Evolutionary conservation across 1,140 invertebrate genomes (phyloP), one percentile per base, ranked within the genome.

Genomic region (Lethocerus indicus): DNA sequence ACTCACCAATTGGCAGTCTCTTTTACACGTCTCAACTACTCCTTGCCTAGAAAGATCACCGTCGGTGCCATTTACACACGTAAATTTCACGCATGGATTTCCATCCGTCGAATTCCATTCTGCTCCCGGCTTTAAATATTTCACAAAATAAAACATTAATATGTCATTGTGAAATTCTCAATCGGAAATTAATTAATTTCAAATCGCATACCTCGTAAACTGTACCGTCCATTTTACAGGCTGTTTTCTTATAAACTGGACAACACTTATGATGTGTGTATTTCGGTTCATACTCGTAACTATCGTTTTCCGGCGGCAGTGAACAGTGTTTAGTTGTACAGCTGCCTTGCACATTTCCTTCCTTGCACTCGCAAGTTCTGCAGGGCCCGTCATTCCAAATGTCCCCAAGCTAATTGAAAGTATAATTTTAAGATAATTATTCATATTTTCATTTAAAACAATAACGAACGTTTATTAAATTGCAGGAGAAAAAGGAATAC

Each of bases 301-400:
- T 70, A 2, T 59, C 47, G 37, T 57, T 47, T 37, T 69, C 67
- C 9, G 63, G 64, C 53, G 68, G 61, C 6, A 58, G 37, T 4
- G 66, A 53, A 56, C 74, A 76, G 44, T 70, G 56, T 12, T 60
- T 65, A 1, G 58, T 58, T 9, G 60, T 42, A 57, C 73, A 76
- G 28, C 47, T 54, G 26, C 50, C 26, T 53, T 58, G 57, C 13
- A 58, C 53, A 2, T 55, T 56, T n/a, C 55, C 56, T 25, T 59
- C 47, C 0, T 56, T 62, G 58, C 79, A 83, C 18, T 63, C 61
- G 57, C 81, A 83, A 3, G 64, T 63, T 14, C 71, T 70, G 53
- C 81, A 84, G 2, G 76, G 73, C 1, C 79, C 80, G 57, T 83
- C 79, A 51, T 69, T 55, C 81, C 81, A 83, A 1, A 61, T 68